Evolutionary conservation across 2,888 invertebrate genomes (phyloP).

Genomic region (Nowickia ferox): DNA sequence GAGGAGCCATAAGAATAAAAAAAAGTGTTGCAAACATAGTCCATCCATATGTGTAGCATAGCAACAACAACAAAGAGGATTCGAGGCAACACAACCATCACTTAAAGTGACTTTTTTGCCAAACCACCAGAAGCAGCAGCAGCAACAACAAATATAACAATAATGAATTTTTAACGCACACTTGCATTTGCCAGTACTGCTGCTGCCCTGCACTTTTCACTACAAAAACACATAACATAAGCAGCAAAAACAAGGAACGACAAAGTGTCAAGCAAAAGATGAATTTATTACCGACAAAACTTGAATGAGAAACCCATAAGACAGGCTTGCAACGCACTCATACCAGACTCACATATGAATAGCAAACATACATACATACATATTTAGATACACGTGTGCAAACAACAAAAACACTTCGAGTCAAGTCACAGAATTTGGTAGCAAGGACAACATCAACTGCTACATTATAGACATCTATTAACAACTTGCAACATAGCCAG

Average conservation of each 20-base stretch:
- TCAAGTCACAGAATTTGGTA: constrained; percentile 55
- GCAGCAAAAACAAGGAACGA: constrained; percentile 65
- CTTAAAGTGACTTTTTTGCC: constrained; percentile 51
- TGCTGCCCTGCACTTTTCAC: constrained; percentile 60
- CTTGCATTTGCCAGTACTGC: constrained; percentile 55
- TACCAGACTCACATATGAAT: not conserved
- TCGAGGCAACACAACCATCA: constrained; percentile 51
- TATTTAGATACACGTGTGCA: constrained; percentile 3
- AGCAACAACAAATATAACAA: constrained; percentile 30
- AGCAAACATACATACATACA: not conserved
- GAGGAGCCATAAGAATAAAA: constrained; percentile 35
- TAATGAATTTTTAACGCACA: constrained; percentile 61
- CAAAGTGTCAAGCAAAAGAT: constrained; percentile 78
- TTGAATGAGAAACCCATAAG: constrained; percentile 68
- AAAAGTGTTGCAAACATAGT: constrained; percentile 23
- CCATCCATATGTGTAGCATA: constrained; percentile 54
- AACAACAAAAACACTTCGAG: constrained; percentile 26
- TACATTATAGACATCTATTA: constrained; percentile 24
- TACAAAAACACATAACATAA: constrained; percentile 15
- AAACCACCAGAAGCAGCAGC: constrained; percentile 12
- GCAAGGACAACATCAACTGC: constrained; percentile 60
- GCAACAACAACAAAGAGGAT: constrained; percentile 11
- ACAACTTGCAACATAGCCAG: constrained; percentile 39
- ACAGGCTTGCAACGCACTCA: constrained; percentile 57
- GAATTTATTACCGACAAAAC: constrained; percentile 78